Evolutionary conservation across 1,140 invertebrate genomes (phyloP).

Genomic region (Lordiphosa clarofinis): DNA sequence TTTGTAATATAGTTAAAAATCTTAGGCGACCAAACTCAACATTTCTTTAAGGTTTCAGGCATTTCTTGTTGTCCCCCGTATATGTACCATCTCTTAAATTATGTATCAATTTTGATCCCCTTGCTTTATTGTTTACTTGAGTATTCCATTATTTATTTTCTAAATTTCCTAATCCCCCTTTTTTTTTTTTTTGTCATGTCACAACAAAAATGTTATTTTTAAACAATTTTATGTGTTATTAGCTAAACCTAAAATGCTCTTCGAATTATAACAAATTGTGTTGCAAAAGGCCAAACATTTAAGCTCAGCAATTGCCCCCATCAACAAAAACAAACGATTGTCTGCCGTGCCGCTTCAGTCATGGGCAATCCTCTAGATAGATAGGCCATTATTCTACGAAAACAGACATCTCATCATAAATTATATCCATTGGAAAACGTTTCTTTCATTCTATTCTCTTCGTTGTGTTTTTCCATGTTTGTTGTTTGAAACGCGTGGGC

Average conservation of each 20-base stretch:
- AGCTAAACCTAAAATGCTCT: constrained; percentile 35
- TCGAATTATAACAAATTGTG: constrained; percentile 35
- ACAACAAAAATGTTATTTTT: constrained; percentile 30
- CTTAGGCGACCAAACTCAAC: too few relatives aligned
- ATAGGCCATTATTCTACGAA: constrained; percentile 30
- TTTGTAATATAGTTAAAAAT: too few relatives aligned
- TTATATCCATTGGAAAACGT: constrained; percentile 61
- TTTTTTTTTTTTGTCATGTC: constrained; percentile 23
- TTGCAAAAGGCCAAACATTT: constrained; percentile 39
- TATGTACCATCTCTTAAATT: too few relatives aligned
- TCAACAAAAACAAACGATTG: constrained; percentile 9
- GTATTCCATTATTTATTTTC: constrained; percentile 20
- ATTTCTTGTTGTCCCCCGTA: too few relatives aligned
- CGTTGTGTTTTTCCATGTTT: constrained; percentile 23
- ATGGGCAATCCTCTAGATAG: constrained; percentile 27
- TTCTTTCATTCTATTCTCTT: constrained; percentile 10
- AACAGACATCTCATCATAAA: constrained; percentile 40
- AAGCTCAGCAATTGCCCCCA: constrained; percentile 1
- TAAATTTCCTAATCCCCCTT: constrained; percentile 30
- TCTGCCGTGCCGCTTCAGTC: constrained; percentile 49
- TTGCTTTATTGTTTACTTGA: background rate
- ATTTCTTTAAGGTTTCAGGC: too few relatives aligned
- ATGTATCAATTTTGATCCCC: too few relatives aligned
- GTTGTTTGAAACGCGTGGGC: constrained; percentile 52
- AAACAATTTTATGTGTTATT: constrained; percentile 38